Evolutionary conservation across 2,888 invertebrate genomes (phyloP).

Genomic region (Gymnocheta viridis): DNA sequence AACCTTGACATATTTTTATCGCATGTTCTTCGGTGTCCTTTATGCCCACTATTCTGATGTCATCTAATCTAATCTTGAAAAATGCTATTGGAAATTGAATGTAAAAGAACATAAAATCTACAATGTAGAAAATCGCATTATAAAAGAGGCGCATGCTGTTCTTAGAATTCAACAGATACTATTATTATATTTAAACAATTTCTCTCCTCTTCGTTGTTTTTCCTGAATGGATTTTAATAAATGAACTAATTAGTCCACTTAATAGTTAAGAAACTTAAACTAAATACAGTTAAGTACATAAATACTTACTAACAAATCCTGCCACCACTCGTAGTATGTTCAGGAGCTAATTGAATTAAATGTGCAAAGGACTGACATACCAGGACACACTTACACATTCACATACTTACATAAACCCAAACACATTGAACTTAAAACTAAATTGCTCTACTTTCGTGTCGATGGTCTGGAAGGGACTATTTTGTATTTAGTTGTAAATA

Average conservation of each 20-base stretch:
- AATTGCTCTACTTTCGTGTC: slow-evolving; percentile 29
- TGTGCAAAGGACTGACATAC: not conserved
- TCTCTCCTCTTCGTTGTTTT: slow-evolving; percentile 12
- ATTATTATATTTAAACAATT: slow-evolving; percentile 5
- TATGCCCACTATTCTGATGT: not conserved
- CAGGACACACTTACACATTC: not conserved
- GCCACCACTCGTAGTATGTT: not conserved
- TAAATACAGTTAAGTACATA: slow-evolving; percentile 48
- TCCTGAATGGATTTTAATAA: slow-evolving; percentile 22
- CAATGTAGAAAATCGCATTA: slow-evolving; percentile 44
- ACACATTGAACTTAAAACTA: not conserved
- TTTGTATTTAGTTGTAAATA: slow-evolving; percentile 13
- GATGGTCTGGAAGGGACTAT: not conserved
- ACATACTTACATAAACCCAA: too few relatives aligned
- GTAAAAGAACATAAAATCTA: slow-evolving; percentile 5
- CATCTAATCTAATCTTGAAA: slow-evolving; percentile 54
- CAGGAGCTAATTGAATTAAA: slow-evolving; percentile 44
- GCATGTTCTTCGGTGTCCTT: not conserved
- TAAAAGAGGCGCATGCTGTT: slow-evolving; percentile 48
- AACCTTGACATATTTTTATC: too few relatives aligned
- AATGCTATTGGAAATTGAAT: slow-evolving; percentile 40
- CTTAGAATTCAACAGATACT: not conserved
- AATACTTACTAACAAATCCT: slow-evolving; percentile 50
- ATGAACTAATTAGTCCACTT: slow-evolving; percentile 60
- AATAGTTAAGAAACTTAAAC: slow-evolving; percentile 60